Evolutionary conservation across 2,888 invertebrate species (phyloP).

Genomic region (Tetanocera ferruginea): DNA sequence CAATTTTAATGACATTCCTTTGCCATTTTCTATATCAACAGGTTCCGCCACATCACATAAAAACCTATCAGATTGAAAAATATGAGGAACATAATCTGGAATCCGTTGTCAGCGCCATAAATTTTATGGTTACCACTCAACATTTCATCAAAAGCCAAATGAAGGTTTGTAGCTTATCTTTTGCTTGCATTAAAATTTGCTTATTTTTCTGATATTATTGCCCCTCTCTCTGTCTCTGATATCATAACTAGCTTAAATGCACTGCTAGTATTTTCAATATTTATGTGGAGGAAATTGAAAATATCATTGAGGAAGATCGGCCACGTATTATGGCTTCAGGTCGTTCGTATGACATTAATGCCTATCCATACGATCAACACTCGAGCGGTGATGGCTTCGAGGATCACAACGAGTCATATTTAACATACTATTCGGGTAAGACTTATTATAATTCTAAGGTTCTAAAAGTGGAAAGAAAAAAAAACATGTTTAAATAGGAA

Average conservation of each 20-base stretch:
- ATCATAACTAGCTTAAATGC: conserved; percentile 64
- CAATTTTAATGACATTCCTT: not conserved
- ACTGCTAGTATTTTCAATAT: conserved; percentile 68
- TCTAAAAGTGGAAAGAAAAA: not conserved
- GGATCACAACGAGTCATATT: conserved; percentile 69
- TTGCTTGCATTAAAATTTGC: not conserved
- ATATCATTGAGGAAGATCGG: conserved; percentile 68
- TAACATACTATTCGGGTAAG: conserved; percentile 67
- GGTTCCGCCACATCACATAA: conserved; percentile 68
- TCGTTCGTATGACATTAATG: conserved; percentile 67
- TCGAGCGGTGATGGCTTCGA: conserved; percentile 60
- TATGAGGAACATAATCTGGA: conserved; percentile 65
- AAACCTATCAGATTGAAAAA: conserved; percentile 66
- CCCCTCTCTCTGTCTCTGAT: not conserved
- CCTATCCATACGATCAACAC: conserved; percentile 66
- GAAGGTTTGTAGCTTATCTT: conserved; percentile 56
- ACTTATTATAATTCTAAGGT: conserved; percentile 17
- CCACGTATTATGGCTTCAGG: conserved; percentile 69
- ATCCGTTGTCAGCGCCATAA: conserved; percentile 66
- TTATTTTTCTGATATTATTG: not conserved
- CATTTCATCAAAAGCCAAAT: conserved; percentile 68
- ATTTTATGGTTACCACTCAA: conserved; percentile 68
- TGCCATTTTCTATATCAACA: conserved; percentile 43
- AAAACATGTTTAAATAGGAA: not conserved
- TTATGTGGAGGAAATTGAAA: conserved; percentile 69